A percentile compares a stretch with the other conserved stretches of the same genome.
phyloP scores from a whole-genome alignment of 2,797 vertebrate species.

The Sebastes trivittatus region DNA sequence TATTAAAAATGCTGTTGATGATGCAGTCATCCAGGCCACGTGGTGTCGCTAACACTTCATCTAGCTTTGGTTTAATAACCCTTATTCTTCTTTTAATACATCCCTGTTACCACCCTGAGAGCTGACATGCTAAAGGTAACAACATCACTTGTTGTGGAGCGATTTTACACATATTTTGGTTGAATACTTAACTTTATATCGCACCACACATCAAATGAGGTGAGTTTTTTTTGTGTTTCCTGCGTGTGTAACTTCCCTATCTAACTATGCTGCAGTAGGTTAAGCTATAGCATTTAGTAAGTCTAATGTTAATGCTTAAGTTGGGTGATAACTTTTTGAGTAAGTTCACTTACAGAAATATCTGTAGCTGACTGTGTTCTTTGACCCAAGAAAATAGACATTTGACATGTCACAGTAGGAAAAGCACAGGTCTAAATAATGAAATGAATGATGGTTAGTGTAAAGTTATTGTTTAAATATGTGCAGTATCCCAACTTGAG shows the following conservation, averaged over 20 bases:
- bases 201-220: neutral
- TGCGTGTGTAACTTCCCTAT: too few relatives aligned
- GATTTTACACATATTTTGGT: neutral
- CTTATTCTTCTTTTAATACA: too few relatives aligned
- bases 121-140: neutral
- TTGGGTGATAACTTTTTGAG: neutral
- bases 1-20: neutral
- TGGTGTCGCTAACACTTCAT: slow-evolving; percentile 36
- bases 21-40: slow-evolving; percentile 52
- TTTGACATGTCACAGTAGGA: too few relatives aligned
- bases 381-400: too few relatives aligned
- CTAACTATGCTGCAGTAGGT: neutral
- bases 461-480: too few relatives aligned
- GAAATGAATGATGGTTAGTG: too few relatives aligned
- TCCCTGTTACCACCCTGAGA: too few relatives aligned
- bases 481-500: too few relatives aligned
- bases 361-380: neutral
- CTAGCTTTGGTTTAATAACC: too few relatives aligned
- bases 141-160: neutral
- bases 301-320: neutral
- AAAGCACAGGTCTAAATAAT: too few relatives aligned
- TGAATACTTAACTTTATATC: neutral
- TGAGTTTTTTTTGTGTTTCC: neutral
- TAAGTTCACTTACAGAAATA: neutral
- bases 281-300: neutral